phyloP scores from a whole-genome alignment of 2,797 vertebrate species.

The Danio choprae region DNA sequence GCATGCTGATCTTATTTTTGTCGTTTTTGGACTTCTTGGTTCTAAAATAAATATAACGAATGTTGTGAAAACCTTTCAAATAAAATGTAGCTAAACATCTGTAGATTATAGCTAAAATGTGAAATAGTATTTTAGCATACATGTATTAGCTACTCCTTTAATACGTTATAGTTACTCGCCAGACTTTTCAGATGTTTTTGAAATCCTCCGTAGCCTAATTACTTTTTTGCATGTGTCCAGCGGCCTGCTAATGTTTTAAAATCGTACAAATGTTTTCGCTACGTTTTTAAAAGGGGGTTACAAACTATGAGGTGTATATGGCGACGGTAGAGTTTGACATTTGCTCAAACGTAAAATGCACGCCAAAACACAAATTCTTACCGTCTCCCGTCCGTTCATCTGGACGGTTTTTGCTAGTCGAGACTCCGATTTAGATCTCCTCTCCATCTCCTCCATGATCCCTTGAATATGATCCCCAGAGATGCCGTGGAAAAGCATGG shows the following conservation, averaged over 20 bases:
- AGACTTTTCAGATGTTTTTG: neutral
- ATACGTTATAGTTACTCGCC: neutral
- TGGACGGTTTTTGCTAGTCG: slow-evolving; percentile 94
- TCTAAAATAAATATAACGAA: neutral
- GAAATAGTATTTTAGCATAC: neutral
- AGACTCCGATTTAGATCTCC: slow-evolving; percentile 93
- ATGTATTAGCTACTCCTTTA: fast-evolving
- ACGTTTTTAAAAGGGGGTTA: slow-evolving; percentile 18
- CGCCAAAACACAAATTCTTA: slow-evolving; percentile 71
- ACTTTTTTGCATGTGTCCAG: neutral
- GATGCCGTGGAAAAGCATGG: slow-evolving; percentile 99
- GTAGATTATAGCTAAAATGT: neutral
- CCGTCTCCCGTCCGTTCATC: slow-evolving; percentile 96
- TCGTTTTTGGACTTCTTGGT: neutral
- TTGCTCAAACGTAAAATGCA: neutral
- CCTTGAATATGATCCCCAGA: slow-evolving; percentile 99
- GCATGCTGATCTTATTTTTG: no score
- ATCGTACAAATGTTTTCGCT: neutral
- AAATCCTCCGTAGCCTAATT: neutral
- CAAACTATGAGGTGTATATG: neutral
- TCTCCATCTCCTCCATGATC: slow-evolving; percentile 99
- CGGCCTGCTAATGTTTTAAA: neutral
- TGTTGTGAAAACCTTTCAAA: neutral
- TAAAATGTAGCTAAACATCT: neutral
- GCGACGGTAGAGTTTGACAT: neutral